phyloP scores from a whole-genome alignment of 64 coral and sea anemone species.

The Montipora capricornis region DNA sequence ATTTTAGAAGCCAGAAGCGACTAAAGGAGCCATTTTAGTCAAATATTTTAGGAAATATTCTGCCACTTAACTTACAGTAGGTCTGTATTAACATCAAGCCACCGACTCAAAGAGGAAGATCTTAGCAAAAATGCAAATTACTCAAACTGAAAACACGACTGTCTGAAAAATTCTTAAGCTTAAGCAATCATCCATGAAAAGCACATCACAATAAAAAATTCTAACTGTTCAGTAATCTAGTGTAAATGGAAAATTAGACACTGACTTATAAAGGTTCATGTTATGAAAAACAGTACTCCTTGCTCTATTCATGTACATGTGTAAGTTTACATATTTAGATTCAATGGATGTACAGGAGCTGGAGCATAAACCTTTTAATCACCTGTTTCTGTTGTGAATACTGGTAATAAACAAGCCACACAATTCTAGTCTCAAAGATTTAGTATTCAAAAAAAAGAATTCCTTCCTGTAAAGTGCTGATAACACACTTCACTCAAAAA shows the following conservation, averaged over 20 bases:
- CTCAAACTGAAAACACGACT: neutral
- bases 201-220: neutral
- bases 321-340: constrained; percentile 45
- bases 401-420: neutral
- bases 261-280: neutral
- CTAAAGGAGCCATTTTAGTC: neutral
- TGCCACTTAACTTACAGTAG: neutral
- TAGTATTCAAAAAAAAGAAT: neutral
- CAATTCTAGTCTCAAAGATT: neutral
- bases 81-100: constrained; percentile 9
- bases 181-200: neutral
- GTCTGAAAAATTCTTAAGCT: neutral
- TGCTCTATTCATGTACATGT: neutral
- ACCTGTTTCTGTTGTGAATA: neutral
- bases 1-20: neutral
- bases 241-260: neutral
- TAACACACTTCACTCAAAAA: constrained; percentile 41
- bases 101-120: neutral
- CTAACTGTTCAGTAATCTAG: neutral
- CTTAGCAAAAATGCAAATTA: constrained; percentile 36
- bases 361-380: constrained; percentile 9
- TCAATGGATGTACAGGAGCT: neutral
- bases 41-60: neutral
- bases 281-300: neutral
- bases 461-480: constrained; percentile 34